Percentiles rank a stretch among this genome's conserved stretches.
These are phyloP conservation scores for Echinometra lucunter DNA, from an alignment of 53 echinoderm and acorn worm species.

Conservation along the genomic window DNA sequence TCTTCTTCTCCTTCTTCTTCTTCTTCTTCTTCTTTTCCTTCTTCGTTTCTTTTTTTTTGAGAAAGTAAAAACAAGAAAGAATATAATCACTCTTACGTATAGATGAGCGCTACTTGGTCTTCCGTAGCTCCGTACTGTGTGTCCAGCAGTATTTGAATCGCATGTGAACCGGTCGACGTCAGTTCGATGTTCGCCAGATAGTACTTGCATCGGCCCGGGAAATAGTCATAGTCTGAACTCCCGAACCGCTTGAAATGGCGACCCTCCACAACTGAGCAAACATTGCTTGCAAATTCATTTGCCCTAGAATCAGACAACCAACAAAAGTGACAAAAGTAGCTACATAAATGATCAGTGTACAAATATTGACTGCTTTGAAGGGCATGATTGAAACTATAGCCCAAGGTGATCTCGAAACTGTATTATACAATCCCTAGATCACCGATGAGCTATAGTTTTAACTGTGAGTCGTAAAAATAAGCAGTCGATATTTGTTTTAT, in stretches of 20 bases:
- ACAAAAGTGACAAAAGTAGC: not conserved
- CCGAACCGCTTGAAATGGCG: slow-evolving; percentile 2
- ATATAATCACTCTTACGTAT: not conserved
- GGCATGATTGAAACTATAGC: too few species aligned
- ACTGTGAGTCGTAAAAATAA: too few species aligned
- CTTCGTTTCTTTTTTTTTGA: too few species aligned
- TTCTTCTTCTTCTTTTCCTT: too few species aligned
- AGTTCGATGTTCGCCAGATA: not conserved
- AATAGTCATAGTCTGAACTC: not conserved
- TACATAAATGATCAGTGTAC: too few species aligned
- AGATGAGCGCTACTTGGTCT: not conserved
- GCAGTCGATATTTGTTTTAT: too few species aligned
- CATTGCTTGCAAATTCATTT: not conserved
- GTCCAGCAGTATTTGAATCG: slow-evolving; percentile 7
- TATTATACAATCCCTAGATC: too few species aligned
- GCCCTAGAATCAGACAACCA: not conserved
- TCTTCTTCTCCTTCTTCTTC: too few species aligned
- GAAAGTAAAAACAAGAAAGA: not conserved
- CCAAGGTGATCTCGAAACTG: too few species aligned
- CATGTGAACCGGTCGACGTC: not conserved
- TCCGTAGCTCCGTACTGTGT: not conserved
- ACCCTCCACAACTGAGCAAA: slow-evolving; percentile 4
- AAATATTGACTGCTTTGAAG: too few species aligned
- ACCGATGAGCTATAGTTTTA: too few species aligned
- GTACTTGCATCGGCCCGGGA: not conserved